Evolutionary conservation across 2,888 invertebrate genomes (phyloP).

Genomic region (Rotaria magnacalcarata): DNA sequence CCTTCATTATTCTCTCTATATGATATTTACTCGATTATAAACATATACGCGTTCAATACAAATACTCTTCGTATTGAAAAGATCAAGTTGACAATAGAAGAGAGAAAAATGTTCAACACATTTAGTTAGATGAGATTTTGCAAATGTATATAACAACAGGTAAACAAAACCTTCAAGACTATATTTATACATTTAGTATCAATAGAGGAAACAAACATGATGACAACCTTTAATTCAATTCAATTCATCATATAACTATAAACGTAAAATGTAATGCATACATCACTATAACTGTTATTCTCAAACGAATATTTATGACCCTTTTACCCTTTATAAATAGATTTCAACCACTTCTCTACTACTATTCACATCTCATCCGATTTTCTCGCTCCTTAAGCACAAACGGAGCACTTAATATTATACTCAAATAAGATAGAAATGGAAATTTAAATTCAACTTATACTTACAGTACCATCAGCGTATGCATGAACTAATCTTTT

Average conservation of each 20-base stretch:
- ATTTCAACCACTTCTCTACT: neutral
- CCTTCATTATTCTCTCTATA: neutral
- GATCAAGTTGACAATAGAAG: neutral
- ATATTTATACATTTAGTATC: neutral
- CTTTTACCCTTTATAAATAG: neutral
- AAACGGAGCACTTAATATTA: neutral
- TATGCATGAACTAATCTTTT: neutral
- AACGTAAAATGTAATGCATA: neutral
- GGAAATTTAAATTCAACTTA: neutral
- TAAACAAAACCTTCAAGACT: neutral
- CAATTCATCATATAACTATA: neutral
- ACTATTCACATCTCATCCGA: neutral
- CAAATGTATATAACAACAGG: neutral
- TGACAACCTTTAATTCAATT: neutral
- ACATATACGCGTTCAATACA: neutral
- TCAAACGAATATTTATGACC: neutral
- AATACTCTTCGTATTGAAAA: neutral
- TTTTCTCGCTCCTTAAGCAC: neutral
- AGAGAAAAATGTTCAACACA: neutral
- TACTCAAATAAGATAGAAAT: neutral
- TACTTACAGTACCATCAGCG: neutral
- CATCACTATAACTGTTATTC: neutral
- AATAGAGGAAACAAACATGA: neutral
- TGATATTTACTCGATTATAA: neutral
- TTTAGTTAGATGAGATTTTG: neutral